phyloP scores from a whole-genome alignment of 2,888 invertebrate genomes.

The Eurytoma californica region DNA sequence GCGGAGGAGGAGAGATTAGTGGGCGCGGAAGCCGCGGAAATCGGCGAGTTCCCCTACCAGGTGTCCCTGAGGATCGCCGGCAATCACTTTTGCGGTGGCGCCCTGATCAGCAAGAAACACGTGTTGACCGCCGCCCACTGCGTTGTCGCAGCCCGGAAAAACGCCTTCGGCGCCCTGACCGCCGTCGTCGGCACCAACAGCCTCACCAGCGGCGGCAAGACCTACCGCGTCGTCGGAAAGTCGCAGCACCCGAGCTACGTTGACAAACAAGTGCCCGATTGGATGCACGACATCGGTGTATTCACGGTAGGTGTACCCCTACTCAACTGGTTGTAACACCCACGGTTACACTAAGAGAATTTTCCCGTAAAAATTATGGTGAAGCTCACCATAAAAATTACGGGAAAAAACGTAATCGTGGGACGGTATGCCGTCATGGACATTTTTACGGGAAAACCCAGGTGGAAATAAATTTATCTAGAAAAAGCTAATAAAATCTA shows the following conservation, averaged over 20 bases:
- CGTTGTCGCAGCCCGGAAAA: neutral
- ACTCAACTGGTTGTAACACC: neutral
- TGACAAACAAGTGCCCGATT: neutral
- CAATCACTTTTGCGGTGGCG: conserved; percentile 56
- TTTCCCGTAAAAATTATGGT: too few relatives aligned
- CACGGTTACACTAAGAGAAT: too few relatives aligned
- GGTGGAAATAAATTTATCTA: too few relatives aligned
- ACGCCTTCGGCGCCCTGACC: neutral
- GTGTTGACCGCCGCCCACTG: conserved; percentile 60
- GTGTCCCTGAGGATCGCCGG: conserved; percentile 50
- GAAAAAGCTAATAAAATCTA: too few relatives aligned
- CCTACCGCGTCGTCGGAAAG: neutral
- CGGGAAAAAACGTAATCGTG: too few relatives aligned
- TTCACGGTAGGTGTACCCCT: conserved; percentile 44
- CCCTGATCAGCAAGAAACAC: conserved; percentile 47
- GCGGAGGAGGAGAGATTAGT: conserved; percentile 50
- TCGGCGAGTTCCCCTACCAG: conserved; percentile 56
- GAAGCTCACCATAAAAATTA: too few relatives aligned
- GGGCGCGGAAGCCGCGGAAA: conserved; percentile 38
- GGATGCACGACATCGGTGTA: conserved; percentile 53
- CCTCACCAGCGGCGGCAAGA: conserved; percentile 43
- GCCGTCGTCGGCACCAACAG: conserved; percentile 47
- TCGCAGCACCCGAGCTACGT: conserved; percentile 26
- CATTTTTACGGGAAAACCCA: too few relatives aligned
- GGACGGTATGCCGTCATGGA: too few relatives aligned